phyloP scores from a whole-genome alignment of 2,888 invertebrate genomes.

The Agriopis marginaria region DNA sequence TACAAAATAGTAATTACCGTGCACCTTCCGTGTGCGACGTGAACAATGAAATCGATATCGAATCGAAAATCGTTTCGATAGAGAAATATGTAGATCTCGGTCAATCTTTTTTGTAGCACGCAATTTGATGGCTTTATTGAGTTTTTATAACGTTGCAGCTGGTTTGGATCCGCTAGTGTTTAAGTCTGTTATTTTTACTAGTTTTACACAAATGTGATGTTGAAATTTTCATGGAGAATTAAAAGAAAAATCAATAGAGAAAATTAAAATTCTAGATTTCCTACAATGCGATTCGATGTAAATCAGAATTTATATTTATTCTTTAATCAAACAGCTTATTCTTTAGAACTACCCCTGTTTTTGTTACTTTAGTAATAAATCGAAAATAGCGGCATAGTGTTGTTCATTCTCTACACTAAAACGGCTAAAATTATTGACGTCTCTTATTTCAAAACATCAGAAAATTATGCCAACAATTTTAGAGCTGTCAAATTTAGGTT shows the following conservation, averaged over 20 bases:
- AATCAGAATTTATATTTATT: too few species aligned
- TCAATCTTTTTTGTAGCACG: constrained; percentile 77
- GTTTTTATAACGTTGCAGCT: constrained; percentile 36
- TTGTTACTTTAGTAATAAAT: too few species aligned
- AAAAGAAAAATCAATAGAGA: not conserved
- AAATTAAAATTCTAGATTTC: too few species aligned
- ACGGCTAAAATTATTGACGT: too few species aligned
- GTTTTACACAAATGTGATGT: not conserved
- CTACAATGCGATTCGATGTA: too few species aligned
- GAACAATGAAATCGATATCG: constrained; percentile 80
- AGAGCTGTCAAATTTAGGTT: too few species aligned
- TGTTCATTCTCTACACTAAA: too few species aligned
- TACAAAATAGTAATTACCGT: constrained; percentile 75
- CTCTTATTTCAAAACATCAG: too few species aligned
- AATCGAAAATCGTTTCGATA: constrained; percentile 70
- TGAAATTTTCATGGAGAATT: not conserved
- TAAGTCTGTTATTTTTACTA: constrained; percentile 11
- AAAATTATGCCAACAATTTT: too few species aligned
- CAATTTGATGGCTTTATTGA: constrained; percentile 66
- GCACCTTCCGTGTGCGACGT: constrained; percentile 77
- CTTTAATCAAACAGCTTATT: too few species aligned
- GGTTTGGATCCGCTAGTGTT: constrained; percentile 47
- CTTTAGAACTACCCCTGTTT: too few species aligned
- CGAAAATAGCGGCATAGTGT: too few species aligned
- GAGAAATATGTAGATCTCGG: constrained; percentile 74